Evolutionary conservation across 2,888 invertebrate genomes (phyloP), one percentile per base, ranked within the genome.

Genomic region (Emmelina monodactyla): DNA sequence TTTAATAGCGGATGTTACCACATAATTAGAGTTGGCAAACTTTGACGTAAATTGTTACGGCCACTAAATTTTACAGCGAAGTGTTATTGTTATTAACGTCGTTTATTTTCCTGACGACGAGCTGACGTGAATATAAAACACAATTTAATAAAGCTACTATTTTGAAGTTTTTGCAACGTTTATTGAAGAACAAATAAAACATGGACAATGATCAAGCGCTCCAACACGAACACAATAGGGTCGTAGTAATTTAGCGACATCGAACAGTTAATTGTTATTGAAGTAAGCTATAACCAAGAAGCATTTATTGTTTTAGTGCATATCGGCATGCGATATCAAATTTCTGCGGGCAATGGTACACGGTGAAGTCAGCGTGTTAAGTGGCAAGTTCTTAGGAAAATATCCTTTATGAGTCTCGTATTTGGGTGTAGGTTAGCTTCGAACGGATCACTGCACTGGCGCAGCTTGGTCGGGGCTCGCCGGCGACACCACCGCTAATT

Each of bases 401-500:
- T 44, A 33, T 43, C 36, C 48, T 57, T 55, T 50, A 54, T 51
- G 47, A 47, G 45, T 47, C 49, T 45, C 37, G 43, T 13, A 13
- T 44, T 49, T 51, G 49, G 45, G 50, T 50, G 46, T 51, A 32
- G 36, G 36, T 50, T 49, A 41, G 47, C 34, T 43, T 38, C n/a
- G n/a, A 45, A 42, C 37, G 44, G 45, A 41, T 38, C 36, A 36
- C 14, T 5, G 44, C 38, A 33, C 41, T 40, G 42, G 44, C 42
- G 42, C 44, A 37, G 40, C 33, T 42, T 39, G 49, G 61, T 56
- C 63, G 60, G 58, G 62, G 53, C 54, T 56, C 62, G 59, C 62
- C 63, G 63, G 62, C 65, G 71, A 73, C 73, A 69, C 62, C 64
- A 70, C 73, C 73, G 68, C 79, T 78, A 78, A 79, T 79, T 78